Evolutionary conservation across 2,797 vertebrate genomes (phyloP).

Genomic region (Phoeniculus purpureus): DNA sequence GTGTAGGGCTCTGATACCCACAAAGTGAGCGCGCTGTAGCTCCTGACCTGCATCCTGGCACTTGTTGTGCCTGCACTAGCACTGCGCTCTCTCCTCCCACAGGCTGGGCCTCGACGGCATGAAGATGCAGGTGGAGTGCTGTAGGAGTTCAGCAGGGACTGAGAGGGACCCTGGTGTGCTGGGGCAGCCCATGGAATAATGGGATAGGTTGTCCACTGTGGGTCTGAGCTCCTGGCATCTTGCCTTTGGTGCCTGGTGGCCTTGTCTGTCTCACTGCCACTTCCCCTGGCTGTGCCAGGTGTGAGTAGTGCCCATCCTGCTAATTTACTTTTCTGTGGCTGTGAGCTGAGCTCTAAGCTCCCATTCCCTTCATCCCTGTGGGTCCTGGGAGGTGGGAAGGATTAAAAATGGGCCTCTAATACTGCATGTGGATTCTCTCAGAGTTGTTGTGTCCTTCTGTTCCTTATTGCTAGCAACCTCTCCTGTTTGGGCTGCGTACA

Average conservation of each 20-base stretch:
- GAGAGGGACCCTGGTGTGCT: not conserved
- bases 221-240: not conserved
- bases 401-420: not conserved
- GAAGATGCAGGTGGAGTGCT: conserved; percentile 93
- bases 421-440: not conserved
- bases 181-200: not conserved
- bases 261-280: not conserved
- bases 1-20: not conserved
- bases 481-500: not conserved
- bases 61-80: not conserved
- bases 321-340: not conserved
- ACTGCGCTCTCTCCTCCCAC: conserved; percentile 41
- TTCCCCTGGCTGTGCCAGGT: not conserved
- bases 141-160: not conserved
- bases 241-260: not conserved
- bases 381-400: not conserved
- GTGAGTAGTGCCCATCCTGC: not conserved
- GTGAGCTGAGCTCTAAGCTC: not conserved
- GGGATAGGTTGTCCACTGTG: not conserved
- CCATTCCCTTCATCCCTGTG: not conserved
- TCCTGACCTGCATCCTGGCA: not conserved
- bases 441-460: not conserved
- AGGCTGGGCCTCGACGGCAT: conserved; percentile 95
- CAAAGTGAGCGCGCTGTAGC: not conserved
- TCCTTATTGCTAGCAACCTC: not conserved